Conservation (phyloP, 2,888 invertebrate species). For the Rhorus exstirpatorius region DNA sequence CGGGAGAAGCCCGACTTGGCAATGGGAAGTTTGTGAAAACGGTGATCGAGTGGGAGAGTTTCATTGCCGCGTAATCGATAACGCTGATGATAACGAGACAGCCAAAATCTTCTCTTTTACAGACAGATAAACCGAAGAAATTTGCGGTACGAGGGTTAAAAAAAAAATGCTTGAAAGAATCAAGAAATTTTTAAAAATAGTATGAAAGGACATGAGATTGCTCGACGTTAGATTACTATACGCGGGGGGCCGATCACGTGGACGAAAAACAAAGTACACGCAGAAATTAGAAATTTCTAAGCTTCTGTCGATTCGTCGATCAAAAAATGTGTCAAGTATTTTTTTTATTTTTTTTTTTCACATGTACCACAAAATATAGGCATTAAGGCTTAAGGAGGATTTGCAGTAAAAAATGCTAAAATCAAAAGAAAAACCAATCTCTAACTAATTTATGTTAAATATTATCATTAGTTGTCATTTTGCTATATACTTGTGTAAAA, state of each 20-base stretch:
- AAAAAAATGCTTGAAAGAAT: neutral
- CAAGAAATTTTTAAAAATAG: conserved; percentile 18
- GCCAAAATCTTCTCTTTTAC: conserved; percentile 24
- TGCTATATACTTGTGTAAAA: no score
- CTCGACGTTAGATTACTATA: neutral
- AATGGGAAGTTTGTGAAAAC: conserved; percentile 18
- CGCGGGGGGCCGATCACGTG: neutral
- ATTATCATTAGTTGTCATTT: no score
- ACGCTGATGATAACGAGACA: conserved; percentile 45
- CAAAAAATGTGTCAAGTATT: no score
- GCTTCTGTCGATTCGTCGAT: no score
- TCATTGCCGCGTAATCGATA: conserved; percentile 56
- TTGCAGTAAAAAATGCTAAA: no score
- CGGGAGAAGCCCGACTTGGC: neutral
- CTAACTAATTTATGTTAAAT: no score
- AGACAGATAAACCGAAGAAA: conserved; percentile 37
- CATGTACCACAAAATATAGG: no score
- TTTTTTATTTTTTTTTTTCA: no score
- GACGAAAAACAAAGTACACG: neutral
- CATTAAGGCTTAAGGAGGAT: no score
- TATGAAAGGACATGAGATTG: neutral
- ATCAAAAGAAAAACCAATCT: no score
- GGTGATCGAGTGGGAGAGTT: conserved; percentile 16
- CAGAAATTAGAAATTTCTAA: no score
- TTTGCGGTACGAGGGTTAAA: neutral